A percentile compares a stretch with the other conserved stretches of the same genome.
Evolutionary conservation across 1,140 invertebrate genomes (phyloP).

Genomic region (Listronotus oregonensis): DNA sequence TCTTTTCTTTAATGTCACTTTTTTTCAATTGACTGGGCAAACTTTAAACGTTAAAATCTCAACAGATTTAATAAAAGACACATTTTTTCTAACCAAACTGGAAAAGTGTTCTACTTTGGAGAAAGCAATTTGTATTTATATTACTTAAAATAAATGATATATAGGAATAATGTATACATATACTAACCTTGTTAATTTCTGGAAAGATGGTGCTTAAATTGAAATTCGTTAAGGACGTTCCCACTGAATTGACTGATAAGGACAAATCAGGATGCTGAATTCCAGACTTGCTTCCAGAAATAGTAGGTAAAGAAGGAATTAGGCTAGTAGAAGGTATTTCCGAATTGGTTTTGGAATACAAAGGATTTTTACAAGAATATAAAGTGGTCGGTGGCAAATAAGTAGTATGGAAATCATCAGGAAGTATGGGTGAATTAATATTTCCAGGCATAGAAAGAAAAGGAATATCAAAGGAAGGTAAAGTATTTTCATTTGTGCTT

Average conservation of each 20-base stretch:
- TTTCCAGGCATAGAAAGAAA: constrained; percentile 52
- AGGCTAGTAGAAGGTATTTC: constrained; percentile 39
- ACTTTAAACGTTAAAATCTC: too few species aligned
- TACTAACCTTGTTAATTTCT: constrained; percentile 68
- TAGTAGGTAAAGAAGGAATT: constrained; percentile 41
- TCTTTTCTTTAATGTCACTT: too few species aligned
- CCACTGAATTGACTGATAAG: constrained; percentile 48
- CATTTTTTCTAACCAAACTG: too few species aligned
- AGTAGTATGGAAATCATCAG: constrained; percentile 53
- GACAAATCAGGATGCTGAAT: constrained; percentile 51
- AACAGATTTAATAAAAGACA: too few species aligned
- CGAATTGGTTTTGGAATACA: constrained; percentile 45
- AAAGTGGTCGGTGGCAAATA: constrained; percentile 50
- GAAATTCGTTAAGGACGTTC: constrained; percentile 68
- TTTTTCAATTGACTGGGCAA: too few species aligned
- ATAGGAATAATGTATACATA: neutral
- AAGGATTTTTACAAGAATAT: constrained; percentile 52
- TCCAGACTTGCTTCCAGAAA: constrained; percentile 35
- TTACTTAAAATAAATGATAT: neutral
- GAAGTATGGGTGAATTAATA: constrained; percentile 55
- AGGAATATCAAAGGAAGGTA: constrained; percentile 51
- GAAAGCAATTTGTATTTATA: neutral
- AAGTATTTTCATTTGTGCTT: constrained; percentile 35
- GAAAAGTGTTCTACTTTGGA: too few species aligned
- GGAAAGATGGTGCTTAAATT: constrained; percentile 72